Conservation (phyloP, 2,888 invertebrate species). For the Loripinus fragilis region DNA sequence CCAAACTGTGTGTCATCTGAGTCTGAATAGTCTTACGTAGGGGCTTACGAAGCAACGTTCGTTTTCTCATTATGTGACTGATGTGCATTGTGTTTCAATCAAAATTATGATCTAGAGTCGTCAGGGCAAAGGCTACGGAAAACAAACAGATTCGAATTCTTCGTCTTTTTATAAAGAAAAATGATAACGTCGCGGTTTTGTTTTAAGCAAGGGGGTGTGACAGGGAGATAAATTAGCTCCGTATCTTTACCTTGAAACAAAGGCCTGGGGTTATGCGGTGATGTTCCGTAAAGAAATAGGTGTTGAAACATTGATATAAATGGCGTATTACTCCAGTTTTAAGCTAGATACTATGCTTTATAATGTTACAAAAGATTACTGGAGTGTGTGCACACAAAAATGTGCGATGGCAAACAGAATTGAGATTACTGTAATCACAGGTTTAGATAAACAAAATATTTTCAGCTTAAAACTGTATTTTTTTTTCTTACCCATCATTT, state of each 20-base stretch:
- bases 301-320: background rate
- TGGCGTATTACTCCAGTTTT: background rate
- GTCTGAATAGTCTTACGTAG: no score
- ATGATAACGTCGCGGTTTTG: constrained; percentile 23
- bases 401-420: background rate
- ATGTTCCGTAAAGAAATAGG: constrained; percentile 5
- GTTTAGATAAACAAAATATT: no score
- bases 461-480: no score
- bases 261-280: background rate
- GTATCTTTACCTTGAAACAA: constrained; percentile 15
- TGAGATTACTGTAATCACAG: no score
- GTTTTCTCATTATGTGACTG: no score
- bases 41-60: no score
- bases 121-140: constrained; percentile 12
- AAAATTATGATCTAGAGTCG: background rate
- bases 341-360: background rate
- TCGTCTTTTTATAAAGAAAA: background rate
- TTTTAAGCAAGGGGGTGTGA: constrained; percentile 32
- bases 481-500: no score
- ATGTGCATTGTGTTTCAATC: constrained; percentile 4
- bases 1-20: no score
- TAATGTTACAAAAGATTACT: background rate
- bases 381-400: background rate
- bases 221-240: constrained; percentile 27
- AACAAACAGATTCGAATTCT: background rate